These are phyloP conservation scores for Notolepis coatsorum DNA, from an alignment of 2,797 vertebrate species.

Conservation along the genomic window DNA sequence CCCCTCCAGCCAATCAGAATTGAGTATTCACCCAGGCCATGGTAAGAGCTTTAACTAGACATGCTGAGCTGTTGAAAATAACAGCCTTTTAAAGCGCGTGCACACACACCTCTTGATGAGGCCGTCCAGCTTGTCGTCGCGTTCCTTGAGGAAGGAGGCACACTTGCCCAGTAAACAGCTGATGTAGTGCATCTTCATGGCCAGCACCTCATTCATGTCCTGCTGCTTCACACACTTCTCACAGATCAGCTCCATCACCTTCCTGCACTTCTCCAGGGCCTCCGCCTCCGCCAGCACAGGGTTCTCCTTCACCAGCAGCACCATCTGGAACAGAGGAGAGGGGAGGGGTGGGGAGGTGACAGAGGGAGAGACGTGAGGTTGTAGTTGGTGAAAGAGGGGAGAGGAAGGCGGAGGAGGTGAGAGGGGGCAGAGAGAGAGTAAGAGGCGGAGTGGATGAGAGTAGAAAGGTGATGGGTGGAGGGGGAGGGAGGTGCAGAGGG, in stretches of 20 bases:
- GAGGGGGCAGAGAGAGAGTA: too few relatives aligned
- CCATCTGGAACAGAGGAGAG: slow-evolving; percentile 78
- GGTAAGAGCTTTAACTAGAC: too few relatives aligned
- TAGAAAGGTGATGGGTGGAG: too few relatives aligned
- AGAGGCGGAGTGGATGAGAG: too few relatives aligned
- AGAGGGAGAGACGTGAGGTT: slow-evolving; percentile 10
- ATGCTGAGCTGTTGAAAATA: too few relatives aligned
- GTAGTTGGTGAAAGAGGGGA: too few relatives aligned
- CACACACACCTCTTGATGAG: slow-evolving; percentile 89
- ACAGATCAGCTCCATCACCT: slow-evolving; percentile 94
- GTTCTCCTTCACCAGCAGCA: slow-evolving; percentile 93
- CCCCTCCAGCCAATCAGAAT: too few relatives aligned
- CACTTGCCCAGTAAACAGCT: slow-evolving; percentile 95
- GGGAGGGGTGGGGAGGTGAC: not conserved
- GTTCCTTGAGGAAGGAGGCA: slow-evolving; percentile 87
- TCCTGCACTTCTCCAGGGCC: slow-evolving; percentile 90
- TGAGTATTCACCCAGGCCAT: too few relatives aligned
- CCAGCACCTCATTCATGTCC: slow-evolving; percentile 98
- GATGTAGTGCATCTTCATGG: slow-evolving; percentile 99
- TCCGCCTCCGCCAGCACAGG: slow-evolving; percentile 88
- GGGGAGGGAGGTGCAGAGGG: too few relatives aligned
- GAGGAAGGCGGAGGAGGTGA: too few relatives aligned
- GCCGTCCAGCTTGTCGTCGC: slow-evolving; percentile 89
- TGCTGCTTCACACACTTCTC: slow-evolving; percentile 98
- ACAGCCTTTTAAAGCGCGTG: too few relatives aligned